phyloP scores from a whole-genome alignment of 2,888 invertebrate species.

The Hipparchia semele region DNA sequence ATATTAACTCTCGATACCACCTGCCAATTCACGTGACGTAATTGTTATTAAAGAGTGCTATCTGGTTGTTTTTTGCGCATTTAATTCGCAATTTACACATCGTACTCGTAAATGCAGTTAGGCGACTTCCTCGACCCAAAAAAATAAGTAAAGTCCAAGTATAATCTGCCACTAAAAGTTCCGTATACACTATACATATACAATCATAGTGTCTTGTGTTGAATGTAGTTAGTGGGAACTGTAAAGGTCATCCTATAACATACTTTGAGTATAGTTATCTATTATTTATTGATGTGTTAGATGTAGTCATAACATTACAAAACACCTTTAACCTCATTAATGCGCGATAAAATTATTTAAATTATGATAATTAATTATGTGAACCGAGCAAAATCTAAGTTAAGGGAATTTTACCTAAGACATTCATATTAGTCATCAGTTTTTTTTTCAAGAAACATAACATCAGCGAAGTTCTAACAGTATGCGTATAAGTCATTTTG shows the following conservation, averaged over 20 bases:
- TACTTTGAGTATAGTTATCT: background rate
- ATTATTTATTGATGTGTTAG: background rate
- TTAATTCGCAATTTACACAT: conserved; percentile 22
- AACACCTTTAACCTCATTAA: background rate
- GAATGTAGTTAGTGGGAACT: background rate
- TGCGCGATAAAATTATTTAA: background rate
- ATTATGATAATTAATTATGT: background rate
- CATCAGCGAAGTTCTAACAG: no score
- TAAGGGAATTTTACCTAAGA: background rate
- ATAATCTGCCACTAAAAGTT: background rate
- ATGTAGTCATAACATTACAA: background rate
- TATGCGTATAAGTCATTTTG: no score
- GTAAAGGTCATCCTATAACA: background rate
- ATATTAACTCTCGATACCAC: conserved; percentile 7
- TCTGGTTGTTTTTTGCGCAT: conserved; percentile 29
- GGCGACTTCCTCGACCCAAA: conserved; percentile 33
- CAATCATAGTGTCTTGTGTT: background rate
- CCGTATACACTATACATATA: conserved; percentile 1
- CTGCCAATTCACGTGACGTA: conserved; percentile 6
- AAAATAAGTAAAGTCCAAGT: conserved; percentile 8
- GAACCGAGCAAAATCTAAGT: background rate
- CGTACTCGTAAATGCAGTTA: conserved; percentile 27
- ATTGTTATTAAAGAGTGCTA: conserved; percentile 17
- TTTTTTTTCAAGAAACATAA: no score
- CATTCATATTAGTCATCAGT: no score